Conservation (phyloP, 92 coral and sea anemone species). For the Ricordea florida region DNA sequence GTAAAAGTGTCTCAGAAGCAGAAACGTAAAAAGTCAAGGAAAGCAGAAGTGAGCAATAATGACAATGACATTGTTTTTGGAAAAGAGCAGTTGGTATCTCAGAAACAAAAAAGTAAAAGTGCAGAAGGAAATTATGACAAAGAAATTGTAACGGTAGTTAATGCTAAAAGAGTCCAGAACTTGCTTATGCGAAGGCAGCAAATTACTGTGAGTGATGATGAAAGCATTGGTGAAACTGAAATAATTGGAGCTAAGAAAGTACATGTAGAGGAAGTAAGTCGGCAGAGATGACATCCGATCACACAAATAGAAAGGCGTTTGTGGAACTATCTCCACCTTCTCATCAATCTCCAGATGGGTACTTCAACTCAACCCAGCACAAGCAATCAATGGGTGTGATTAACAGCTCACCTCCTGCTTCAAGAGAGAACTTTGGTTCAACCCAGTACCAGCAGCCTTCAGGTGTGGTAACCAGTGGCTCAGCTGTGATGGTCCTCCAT, state of each 20-base stretch:
- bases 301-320: no score
- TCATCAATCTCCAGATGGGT: no score
- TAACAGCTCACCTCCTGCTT: conserved; percentile 24
- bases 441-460: neutral
- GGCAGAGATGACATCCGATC: no score
- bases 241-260: conserved; percentile 2
- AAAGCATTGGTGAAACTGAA: neutral
- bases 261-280: no score
- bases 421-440: neutral
- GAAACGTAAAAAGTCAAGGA: conserved; percentile 4
- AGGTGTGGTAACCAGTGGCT: neutral
- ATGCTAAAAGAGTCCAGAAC: conserved; percentile 21
- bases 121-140: neutral
- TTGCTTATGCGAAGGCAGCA: conserved; percentile 18
- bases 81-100: neutral
- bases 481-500: neutral
- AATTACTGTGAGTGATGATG: neutral
- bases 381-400: no score
- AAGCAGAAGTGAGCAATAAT: neutral
- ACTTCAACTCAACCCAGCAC: no score
- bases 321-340: no score
- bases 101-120: conserved; percentile 9
- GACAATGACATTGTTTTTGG: neutral
- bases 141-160: conserved; percentile 4
- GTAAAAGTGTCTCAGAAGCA: neutral